Conservation (phyloP, 2,113 vertebrate species). For the Arizona elegans region DNA sequence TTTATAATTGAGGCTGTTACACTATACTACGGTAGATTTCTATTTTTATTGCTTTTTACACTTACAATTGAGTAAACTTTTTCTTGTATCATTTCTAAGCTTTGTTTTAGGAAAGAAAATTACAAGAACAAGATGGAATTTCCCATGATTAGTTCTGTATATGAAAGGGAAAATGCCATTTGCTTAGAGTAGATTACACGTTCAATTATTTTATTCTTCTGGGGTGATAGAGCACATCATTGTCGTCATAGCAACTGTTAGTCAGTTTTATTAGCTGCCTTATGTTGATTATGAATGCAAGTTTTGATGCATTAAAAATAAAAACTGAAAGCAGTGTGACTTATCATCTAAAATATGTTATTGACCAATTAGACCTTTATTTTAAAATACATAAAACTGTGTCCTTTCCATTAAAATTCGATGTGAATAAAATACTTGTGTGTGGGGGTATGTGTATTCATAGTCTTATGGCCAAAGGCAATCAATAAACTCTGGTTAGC, state of each 20-base stretch:
- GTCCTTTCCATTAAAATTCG: neutral
- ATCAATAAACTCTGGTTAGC: neutral
- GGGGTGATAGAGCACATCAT: slow-evolving; percentile 59
- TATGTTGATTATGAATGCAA: slow-evolving; percentile 73
- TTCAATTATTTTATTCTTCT: slow-evolving; percentile 63
- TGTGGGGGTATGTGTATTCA: neutral
- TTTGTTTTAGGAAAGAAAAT: neutral
- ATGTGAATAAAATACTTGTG: neutral
- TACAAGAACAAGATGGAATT: neutral
- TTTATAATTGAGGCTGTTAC: neutral
- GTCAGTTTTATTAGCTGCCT: slow-evolving; percentile 70
- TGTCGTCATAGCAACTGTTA: slow-evolving; percentile 76
- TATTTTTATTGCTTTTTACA: neutral
- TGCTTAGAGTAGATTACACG: slow-evolving; percentile 70
- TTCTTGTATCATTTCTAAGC: neutral
- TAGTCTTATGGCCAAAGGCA: neutral
- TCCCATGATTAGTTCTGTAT: neutral
- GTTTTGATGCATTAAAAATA: slow-evolving; percentile 54
- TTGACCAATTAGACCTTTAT: slow-evolving; percentile 35
- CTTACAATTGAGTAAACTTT: neutral
- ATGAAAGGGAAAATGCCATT: slow-evolving; percentile 60
- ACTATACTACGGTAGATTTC: neutral
- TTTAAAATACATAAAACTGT: neutral
- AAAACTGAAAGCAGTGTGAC: slow-evolving; percentile 58
- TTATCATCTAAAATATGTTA: slow-evolving; percentile 43